Percentiles rank a stretch among this genome's conserved stretches.
Evolutionary conservation across 2,113 vertebrate genomes (phyloP).

Genomic region (Leucoraja erinaceus): DNA sequence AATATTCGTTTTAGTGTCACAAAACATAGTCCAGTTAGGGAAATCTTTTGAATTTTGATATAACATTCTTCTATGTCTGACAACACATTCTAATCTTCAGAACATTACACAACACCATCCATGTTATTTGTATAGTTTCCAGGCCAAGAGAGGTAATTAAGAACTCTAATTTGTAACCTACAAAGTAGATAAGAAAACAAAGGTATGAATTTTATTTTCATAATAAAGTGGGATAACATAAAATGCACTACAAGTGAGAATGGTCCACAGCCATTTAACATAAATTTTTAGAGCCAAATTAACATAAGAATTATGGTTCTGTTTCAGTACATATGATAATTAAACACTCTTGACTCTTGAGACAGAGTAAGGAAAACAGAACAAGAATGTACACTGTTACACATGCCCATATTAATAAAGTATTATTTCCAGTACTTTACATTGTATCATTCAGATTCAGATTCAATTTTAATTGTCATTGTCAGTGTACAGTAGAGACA

Average conservation of each 20-base stretch:
- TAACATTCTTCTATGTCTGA: conserved; percentile 36
- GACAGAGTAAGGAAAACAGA: not conserved
- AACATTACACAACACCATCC: conserved; percentile 16
- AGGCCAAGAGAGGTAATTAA: conserved; percentile 30
- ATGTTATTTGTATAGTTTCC: conserved; percentile 24
- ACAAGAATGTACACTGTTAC: not conserved
- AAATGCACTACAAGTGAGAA: conserved; percentile 34
- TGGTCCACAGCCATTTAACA: not conserved
- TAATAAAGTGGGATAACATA: conserved; percentile 38
- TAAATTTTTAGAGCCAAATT: not conserved
- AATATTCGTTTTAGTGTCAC: not conserved
- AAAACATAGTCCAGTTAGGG: not conserved
- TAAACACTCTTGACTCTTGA: too few relatives aligned
- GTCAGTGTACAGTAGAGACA: too few relatives aligned
- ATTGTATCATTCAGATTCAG: too few relatives aligned
- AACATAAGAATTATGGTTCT: not conserved
- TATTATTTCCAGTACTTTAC: not conserved
- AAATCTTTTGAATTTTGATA: conserved; percentile 36
- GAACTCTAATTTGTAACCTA: conserved; percentile 39
- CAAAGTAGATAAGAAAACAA: conserved; percentile 35
- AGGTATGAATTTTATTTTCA: conserved; percentile 36
- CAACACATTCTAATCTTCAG: conserved; percentile 15
- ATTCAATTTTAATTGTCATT: too few relatives aligned
- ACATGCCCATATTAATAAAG: not conserved
- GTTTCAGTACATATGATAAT: too few relatives aligned